Evolutionary conservation across 1,140 invertebrate genomes (phyloP), one percentile per base, ranked within the genome.

Genomic region (Oedothorax gibbosus): DNA sequence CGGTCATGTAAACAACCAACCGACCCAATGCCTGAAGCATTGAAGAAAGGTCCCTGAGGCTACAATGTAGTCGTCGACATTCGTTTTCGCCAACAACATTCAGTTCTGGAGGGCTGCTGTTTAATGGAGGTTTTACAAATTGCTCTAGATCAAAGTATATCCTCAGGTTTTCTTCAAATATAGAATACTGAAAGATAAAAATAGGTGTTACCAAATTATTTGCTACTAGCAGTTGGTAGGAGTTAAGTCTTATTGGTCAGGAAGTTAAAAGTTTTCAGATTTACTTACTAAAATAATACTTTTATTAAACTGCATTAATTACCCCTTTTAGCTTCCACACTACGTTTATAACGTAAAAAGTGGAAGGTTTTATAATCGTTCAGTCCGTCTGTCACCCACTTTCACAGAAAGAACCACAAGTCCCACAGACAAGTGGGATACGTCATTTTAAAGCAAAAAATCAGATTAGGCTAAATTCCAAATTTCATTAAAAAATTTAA

Each of bases 11-110:
- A 57, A 92, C 90, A 68, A 92, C 92, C 60, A 94, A 88, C 75
- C 93, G 89, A 0, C 93, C 93, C 14, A 93, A 87, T 35, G 92
- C 91, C 88, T 93, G 93, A n/a, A 93, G 91, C 4, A 91, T 89
- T 0, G 93, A 93, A 1, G 92, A 92, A 10, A 93, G 89, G 88
- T 94, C 93, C 83, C 92, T 89, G 75, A 94, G 88, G 81, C 91
- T 91, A 87, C 91, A 92, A 86, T 93, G 92, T 0, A 92, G 87
- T n/a, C 90, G 88, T 11, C 90, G 88, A 87, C 90, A 91, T 85
- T 92, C 91, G 87, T 91, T 91, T 87, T 91, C 90, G 7, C 88
- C 90, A 57, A 89, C 88, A 21, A 91, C 89, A 66, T 87, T 89
- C n/a, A 92, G 15, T 56, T 84, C 81, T 57, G 56, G 9, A 49